These are phyloP conservation scores for Leuciscus waleckii DNA, from an alignment of 2,797 vertebrate species.

Conservation along the genomic window DNA sequence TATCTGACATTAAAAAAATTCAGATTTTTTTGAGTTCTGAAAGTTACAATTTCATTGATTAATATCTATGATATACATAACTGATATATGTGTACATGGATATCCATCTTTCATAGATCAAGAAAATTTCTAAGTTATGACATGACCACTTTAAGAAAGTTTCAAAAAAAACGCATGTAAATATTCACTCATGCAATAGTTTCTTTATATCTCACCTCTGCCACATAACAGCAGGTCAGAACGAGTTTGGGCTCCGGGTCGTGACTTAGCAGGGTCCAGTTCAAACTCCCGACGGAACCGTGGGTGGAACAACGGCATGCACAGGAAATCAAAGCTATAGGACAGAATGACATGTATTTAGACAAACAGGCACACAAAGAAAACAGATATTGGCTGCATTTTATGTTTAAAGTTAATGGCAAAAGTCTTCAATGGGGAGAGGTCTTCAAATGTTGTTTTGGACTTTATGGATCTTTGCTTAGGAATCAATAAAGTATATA, in stretches of 20 bases:
- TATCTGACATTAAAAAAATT: not conserved
- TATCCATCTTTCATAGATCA: not conserved
- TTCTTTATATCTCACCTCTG: constrained; percentile 78
- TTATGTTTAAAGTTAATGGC: not conserved
- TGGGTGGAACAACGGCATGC: constrained; percentile 93
- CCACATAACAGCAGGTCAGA: constrained; percentile 92
- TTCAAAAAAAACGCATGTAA: not conserved
- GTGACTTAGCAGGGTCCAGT: constrained; percentile 84
- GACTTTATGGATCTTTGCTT: not conserved
- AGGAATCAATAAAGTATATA: not conserved
- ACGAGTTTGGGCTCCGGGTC: constrained; percentile 87
- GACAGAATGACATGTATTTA: not conserved
- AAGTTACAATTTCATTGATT: not conserved
- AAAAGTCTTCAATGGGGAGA: not conserved
- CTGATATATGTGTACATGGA: not conserved
- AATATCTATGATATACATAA: not conserved
- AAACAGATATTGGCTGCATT: not conserved
- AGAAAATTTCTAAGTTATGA: not conserved
- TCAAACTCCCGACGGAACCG: constrained; percentile 89
- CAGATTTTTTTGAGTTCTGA: not conserved
- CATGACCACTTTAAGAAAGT: not conserved
- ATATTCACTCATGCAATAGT: not conserved
- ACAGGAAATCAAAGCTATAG: constrained; percentile 93
- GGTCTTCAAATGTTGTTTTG: not conserved
- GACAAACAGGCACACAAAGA: not conserved